Evolutionary conservation across 2,113 vertebrate genomes (phyloP).

Genomic region (Petaurus breviceps): DNA sequence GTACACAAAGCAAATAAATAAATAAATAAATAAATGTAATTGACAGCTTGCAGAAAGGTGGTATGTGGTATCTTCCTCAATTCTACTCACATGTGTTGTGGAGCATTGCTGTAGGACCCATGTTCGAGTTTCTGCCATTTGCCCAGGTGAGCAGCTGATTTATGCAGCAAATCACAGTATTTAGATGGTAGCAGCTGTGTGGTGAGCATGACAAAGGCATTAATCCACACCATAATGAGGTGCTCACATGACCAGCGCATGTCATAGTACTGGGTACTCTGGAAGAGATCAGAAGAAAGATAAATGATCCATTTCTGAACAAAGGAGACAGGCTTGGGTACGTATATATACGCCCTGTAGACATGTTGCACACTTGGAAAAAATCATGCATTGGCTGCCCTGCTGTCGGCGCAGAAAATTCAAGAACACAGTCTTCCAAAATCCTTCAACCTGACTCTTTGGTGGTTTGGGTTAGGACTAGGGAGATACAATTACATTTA

Average conservation of each 20-base stretch:
- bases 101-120: slow-evolving; percentile 96
- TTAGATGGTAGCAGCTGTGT: slow-evolving; percentile 96
- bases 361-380: slow-evolving; percentile 78
- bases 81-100: slow-evolving; percentile 95
- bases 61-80: slow-evolving; percentile 38
- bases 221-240: slow-evolving; percentile 99
- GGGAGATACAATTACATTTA: slow-evolving; percentile 66
- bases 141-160: slow-evolving; percentile 96
- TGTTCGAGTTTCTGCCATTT: slow-evolving; percentile 99
- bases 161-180: slow-evolving; percentile 97
- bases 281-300: slow-evolving; percentile 75
- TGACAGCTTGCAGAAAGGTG: slow-evolving; percentile 62
- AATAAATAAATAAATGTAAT: slow-evolving; percentile 66
- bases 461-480: slow-evolving; percentile 52
- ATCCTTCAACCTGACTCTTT: slow-evolving; percentile 74
- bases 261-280: slow-evolving; percentile 99
- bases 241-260: slow-evolving; percentile 99
- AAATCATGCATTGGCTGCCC: slow-evolving; percentile 82
- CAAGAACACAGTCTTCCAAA: slow-evolving; percentile 74
- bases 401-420: slow-evolving; percentile 70
- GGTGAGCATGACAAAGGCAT: slow-evolving; percentile 99
- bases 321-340: slow-evolving; percentile 55
- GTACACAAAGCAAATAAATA: slow-evolving; percentile 70
- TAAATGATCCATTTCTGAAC: slow-evolving; percentile 22
- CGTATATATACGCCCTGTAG: slow-evolving; percentile 72